Base-by-base conservation (phyloP, 1,140 invertebrate species). In the Zaprionus africanus region DNA sequence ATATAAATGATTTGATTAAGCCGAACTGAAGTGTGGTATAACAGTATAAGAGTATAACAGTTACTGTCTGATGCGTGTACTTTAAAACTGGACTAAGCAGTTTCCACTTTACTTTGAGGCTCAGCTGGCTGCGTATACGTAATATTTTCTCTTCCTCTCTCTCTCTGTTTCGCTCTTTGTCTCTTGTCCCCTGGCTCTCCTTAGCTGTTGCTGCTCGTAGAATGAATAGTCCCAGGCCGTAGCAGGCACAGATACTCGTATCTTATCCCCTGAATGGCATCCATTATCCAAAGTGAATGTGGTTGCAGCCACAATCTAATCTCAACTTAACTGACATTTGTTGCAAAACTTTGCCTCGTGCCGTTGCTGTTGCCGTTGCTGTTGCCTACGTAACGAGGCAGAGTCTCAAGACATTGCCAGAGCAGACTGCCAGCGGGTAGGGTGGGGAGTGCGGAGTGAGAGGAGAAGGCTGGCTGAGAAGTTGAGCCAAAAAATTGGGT, bases 401-500 rank as follows among this genome's bases (percentile, higher is more conserved):
- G 6, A 51, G 31, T 24, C 24, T 41, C 22, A 43, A 60, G 36
- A 46, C 41, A n/a, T 7, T 17, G 38, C 17, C 11, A 51, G 12
- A 12, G 19, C 9, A 24, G 15, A 41, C 12, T 41, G 38, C 4
- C 38, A 2, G 12, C 5, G 31, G 56, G 22, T 2, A 1, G 22
- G 2, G 22, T 17, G 41, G 0, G 60, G 13, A 12, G 9, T 17
- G 62, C 7, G 5, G 13, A 4, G 22, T 9, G 12, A 9, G 36
- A 7, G 13, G 13, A 24, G 19, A 15, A 54, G 38, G 15, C 41
- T 43, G 41, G n/a, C 41, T 46, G n/a, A 56, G 63, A 66, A 46
- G 54, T 19, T 43, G 41, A 22, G 15, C 31, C 70, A 15, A 49
- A 59, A 60, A 83, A 66, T 83, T 68, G 60, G 82, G 78, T 81